Evolutionary conservation across 2,888 invertebrate species (phyloP), one percentile per base, ranked within the genome.

Genomic region (Linnaemya tessellans): DNA sequence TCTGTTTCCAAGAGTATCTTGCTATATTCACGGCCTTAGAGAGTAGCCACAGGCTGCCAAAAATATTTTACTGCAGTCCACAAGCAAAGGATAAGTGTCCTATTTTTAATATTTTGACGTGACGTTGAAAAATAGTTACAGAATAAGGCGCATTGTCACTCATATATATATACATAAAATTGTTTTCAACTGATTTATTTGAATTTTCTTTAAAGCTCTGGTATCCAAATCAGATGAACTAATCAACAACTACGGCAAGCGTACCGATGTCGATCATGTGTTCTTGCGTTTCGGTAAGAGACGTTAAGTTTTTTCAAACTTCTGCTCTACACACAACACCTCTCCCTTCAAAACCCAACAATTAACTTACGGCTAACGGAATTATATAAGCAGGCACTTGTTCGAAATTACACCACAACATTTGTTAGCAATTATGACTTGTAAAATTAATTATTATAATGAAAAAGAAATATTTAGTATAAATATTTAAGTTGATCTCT

Each of bases 261-360:
- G 97, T 86, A 97, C 97, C 90, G 97, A 97, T 93, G 96, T 97
- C 67, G 97, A 97, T 89, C 97, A 97, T 93, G 97, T 97, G 78
- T 97, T 97, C 93, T 94, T 97, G 89, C 96, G 97, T 90, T 97
- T 97, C 92, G 97, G 97, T 78, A 95, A 96, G 91, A 95, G 96
- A 91, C 96, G 96, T 94, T 95, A 95, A 92, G 84, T 68, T 46
- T 30, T 15, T 62, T 43, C 30, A 18, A 51, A 58, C 20, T 1
- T 25, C 10, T 18, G 43, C 5, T 13, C 46, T 15, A 62, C 58
- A 46, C n/a, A 46, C 64, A 46, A 51, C 51, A 30, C 41, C 15
- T 41, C 20, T 7, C 41, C 20, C 65, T 25, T 8, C 0, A 22
- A n/a, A 46, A 30, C 18, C 35, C 5, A n/a, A 18, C 30, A 46